phyloP scores from a whole-genome alignment of 2,888 invertebrate genomes.

The Netelia fuscicornis region DNA sequence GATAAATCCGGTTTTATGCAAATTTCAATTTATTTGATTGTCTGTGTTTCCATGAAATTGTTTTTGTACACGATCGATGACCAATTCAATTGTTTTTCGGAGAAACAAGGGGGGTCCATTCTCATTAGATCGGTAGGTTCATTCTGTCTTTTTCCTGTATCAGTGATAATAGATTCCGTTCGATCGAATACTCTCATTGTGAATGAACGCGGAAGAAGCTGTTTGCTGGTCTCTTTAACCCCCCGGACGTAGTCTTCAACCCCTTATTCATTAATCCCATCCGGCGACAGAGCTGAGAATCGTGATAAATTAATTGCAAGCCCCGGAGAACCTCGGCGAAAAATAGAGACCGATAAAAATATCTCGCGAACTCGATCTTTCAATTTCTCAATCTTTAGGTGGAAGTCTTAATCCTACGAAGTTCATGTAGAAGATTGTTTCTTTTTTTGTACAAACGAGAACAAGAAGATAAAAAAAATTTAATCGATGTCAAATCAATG shows the following conservation, averaged over 20 bases:
- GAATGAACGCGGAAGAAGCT: conserved; percentile 26
- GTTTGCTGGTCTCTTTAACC: not conserved
- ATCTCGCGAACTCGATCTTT: not conserved
- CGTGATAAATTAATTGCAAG: conserved; percentile 19
- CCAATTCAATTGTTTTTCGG: too few species aligned
- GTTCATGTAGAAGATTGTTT: too few species aligned
- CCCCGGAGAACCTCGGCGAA: not conserved
- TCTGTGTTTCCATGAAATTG: too few species aligned
- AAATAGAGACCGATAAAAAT: not conserved
- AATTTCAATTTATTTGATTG: too few species aligned
- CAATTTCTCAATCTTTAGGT: not conserved
- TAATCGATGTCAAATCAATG: too few species aligned
- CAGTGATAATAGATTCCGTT: conserved; percentile 38
- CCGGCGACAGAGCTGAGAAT: not conserved
- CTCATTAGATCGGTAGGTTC: not conserved
- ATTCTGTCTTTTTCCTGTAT: not conserved
- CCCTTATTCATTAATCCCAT: conserved; percentile 9
- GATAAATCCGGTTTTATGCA: too few species aligned
- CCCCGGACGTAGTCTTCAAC: conserved; percentile 1
- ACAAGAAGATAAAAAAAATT: too few species aligned
- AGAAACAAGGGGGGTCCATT: too few species aligned
- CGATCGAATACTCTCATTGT: conserved; percentile 19
- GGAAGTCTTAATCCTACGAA: not conserved
- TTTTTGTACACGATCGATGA: too few species aligned
- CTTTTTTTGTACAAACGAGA: too few species aligned